Percentiles rank a stretch among this genome's conserved stretches.
Evolutionary conservation across 2,797 vertebrate species (phyloP).

Genomic region (Gymnothorax reevesii): DNA sequence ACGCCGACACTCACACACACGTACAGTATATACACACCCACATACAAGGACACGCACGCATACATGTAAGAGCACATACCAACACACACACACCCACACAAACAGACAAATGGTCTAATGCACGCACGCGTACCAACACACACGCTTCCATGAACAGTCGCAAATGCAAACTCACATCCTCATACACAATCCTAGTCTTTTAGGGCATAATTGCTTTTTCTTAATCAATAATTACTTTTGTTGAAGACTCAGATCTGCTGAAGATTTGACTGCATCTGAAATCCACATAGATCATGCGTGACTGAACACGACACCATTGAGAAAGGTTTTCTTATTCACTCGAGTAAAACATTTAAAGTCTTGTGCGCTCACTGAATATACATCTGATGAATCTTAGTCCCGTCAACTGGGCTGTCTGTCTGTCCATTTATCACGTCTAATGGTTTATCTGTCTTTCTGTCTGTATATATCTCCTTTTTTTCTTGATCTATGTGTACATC

Average conservation of each 20-base stretch:
- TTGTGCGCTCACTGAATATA: not conserved
- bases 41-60: not conserved
- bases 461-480: too few species aligned
- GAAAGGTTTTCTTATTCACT: not conserved
- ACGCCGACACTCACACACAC: slow-evolving; percentile 39
- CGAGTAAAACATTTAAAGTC: not conserved
- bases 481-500: too few species aligned
- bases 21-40: slow-evolving; percentile 28
- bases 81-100: not conserved
- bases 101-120: not conserved
- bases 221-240: not conserved
- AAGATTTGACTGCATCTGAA: not conserved
- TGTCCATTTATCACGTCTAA: not conserved
- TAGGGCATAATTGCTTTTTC: not conserved
- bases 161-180: too few species aligned
- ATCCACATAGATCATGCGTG: not conserved
- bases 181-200: not conserved
- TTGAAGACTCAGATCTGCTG: not conserved
- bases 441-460: too few species aligned
- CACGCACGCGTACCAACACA: too few species aligned
- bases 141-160: too few species aligned
- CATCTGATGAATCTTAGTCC: not conserved
- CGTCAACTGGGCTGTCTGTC: not conserved
- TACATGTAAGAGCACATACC: not conserved
- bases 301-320: not conserved